A percentile compares a stretch with the other conserved stretches of the same genome.
Conservation (phyloP, 2,113 vertebrate species). For the Tauraco erythrolophus region DNA sequence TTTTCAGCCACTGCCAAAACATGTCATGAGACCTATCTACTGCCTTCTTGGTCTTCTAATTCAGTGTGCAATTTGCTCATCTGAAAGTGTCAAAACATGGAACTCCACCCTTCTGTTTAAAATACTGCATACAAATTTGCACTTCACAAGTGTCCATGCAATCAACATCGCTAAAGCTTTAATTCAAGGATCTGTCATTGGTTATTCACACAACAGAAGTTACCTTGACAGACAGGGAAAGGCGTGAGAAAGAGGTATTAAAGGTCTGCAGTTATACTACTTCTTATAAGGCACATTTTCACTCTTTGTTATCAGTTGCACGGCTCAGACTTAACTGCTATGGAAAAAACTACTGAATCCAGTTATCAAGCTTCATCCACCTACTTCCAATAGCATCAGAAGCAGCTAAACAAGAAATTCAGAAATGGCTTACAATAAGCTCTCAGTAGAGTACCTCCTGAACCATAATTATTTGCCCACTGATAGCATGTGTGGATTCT, state of each 20-base stretch:
- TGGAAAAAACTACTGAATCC: neutral
- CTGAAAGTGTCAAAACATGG: neutral
- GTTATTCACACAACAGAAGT: neutral
- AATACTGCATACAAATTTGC: neutral
- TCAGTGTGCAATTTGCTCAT: neutral
- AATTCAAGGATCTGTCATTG: neutral
- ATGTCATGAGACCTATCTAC: neutral
- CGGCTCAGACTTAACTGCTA: neutral
- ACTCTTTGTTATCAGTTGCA: accelerated
- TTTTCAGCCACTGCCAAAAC: neutral
- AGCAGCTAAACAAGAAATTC: neutral
- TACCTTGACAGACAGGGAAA: neutral
- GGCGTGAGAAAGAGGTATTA: neutral
- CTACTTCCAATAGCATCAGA: neutral
- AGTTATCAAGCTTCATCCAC: neutral
- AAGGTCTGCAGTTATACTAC: neutral
- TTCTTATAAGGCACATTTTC: neutral
- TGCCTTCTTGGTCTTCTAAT: neutral
- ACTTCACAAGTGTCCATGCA: neutral
- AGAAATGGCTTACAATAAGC: neutral
- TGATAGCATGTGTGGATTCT: neutral
- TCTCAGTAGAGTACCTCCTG: neutral
- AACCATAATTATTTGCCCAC: neutral
- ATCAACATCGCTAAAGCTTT: neutral
- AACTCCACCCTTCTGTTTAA: neutral